Conservation (phyloP, 2,113 vertebrate species). For the Perccottus glenii region DNA sequence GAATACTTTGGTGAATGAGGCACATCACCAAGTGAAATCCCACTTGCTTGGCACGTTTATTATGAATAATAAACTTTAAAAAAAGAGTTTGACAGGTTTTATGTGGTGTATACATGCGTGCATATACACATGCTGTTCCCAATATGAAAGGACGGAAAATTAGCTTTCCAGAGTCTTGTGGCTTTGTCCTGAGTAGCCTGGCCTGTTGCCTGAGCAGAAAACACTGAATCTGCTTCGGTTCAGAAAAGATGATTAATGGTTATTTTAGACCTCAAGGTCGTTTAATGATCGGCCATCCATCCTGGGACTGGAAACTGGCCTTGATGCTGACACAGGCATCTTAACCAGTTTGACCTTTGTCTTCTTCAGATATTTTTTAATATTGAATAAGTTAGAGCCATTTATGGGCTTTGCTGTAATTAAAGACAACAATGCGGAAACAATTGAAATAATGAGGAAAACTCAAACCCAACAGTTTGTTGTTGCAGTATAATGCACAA, state of each 20-base stretch:
- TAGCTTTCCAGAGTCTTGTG: constrained; percentile 58
- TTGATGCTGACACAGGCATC: constrained; percentile 7
- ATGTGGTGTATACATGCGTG: neutral
- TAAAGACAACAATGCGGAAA: constrained; percentile 19
- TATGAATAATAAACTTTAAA: neutral
- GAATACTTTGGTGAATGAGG: neutral
- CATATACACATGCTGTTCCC: constrained; percentile 1
- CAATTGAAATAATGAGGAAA: neutral
- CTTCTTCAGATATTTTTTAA: neutral
- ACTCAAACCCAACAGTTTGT: neutral
- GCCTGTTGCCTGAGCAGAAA: constrained; percentile 44
- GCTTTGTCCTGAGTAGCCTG: constrained; percentile 45
- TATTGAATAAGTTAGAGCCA: constrained; percentile 6
- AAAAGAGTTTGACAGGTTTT: neutral
- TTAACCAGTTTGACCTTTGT: constrained; percentile 24
- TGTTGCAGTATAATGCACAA: neutral
- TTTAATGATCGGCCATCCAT: neutral
- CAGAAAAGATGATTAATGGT: constrained; percentile 39
- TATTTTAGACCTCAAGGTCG: constrained; percentile 10
- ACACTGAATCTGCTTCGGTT: constrained; percentile 26
- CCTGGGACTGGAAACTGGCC: neutral
- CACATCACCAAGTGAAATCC: neutral
- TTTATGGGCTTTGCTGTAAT: constrained; percentile 2
- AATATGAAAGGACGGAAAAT: constrained; percentile 45
- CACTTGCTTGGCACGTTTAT: neutral